phyloP scores from a whole-genome alignment of 2,888 invertebrate species.

The Malachius bipustulatus region DNA sequence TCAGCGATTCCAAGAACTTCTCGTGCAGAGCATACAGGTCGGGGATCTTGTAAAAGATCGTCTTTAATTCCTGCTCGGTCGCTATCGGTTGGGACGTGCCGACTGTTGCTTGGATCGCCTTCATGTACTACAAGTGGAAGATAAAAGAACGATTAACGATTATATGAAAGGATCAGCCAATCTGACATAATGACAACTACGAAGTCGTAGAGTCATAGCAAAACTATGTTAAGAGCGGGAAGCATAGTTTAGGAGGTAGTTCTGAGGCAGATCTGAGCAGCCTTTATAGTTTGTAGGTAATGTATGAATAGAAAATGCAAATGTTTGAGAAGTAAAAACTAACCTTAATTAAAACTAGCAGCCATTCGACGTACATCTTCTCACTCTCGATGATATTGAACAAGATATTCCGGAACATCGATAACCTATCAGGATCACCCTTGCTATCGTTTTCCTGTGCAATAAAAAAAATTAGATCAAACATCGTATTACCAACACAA shows the following conservation, averaged over 20 bases:
- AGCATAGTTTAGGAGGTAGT: no score
- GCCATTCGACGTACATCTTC: constrained; percentile 77
- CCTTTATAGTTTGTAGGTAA: no score
- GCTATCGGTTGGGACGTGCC: constrained; percentile 84
- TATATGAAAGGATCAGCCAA: neutral
- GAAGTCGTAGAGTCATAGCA: no score
- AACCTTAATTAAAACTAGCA: constrained; percentile 81
- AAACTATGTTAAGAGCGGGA: no score
- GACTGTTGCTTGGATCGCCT: constrained; percentile 77
- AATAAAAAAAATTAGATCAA: constrained; percentile 11
- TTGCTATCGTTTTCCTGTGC: constrained; percentile 34
- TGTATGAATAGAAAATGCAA: no score
- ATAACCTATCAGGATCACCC: constrained; percentile 63
- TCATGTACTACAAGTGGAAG: constrained; percentile 63
- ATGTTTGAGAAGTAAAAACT: no score
- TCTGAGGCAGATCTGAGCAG: no score
- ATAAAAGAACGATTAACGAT: constrained; percentile 5
- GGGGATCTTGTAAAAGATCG: constrained; percentile 87
- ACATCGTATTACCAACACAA: constrained; percentile 2
- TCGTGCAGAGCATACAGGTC: constrained; percentile 74
- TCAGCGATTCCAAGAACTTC: constrained; percentile 67
- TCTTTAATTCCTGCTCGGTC: constrained; percentile 75
- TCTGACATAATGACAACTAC: neutral
- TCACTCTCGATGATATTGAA: constrained; percentile 87
- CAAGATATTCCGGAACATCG: constrained; percentile 80